Percentiles rank a stretch among this genome's conserved stretches.
Conservation (phyloP, 2,888 invertebrate species). For the Gandaritis pyraliata region DNA sequence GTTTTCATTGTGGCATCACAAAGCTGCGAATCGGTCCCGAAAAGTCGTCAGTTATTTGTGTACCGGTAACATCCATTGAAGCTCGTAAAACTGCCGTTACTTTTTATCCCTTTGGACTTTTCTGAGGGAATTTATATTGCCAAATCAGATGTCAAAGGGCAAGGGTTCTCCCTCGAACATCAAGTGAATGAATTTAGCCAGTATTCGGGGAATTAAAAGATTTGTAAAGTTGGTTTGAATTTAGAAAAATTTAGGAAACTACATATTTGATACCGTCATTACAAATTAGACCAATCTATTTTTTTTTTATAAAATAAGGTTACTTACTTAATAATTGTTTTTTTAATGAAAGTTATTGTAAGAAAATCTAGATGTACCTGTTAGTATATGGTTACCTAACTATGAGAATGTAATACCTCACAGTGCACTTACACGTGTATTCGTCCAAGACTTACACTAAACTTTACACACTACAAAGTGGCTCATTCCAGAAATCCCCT, state of each 20-base stretch:
- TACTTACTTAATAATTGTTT: no score
- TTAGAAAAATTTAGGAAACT: no score
- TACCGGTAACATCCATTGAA: slow-evolving; percentile 44
- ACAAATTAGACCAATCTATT: no score
- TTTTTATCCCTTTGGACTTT: slow-evolving; percentile 43
- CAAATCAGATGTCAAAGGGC: slow-evolving; percentile 45
- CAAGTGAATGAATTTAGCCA: slow-evolving; percentile 14
- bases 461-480: no score
- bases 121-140: slow-evolving; percentile 54
- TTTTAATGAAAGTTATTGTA: no score
- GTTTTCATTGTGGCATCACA: slow-evolving; percentile 24
- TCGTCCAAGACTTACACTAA: no score
- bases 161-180: slow-evolving; percentile 30
- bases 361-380: no score
- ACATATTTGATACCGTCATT: background rate
- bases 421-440: no score
- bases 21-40: slow-evolving; percentile 20
- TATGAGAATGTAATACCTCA: no score
- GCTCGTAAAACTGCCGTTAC: slow-evolving; percentile 50
- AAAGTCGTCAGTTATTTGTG: slow-evolving; percentile 32
- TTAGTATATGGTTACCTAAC: no score
- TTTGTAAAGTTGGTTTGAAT: slow-evolving; percentile 4
- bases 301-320: no score
- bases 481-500: no score
- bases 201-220: slow-evolving; percentile 23